Percentiles rank a stretch among this genome's conserved stretches.
Evolutionary conservation across 2,888 invertebrate species (phyloP).

Genomic region (Ophion obscuratus): DNA sequence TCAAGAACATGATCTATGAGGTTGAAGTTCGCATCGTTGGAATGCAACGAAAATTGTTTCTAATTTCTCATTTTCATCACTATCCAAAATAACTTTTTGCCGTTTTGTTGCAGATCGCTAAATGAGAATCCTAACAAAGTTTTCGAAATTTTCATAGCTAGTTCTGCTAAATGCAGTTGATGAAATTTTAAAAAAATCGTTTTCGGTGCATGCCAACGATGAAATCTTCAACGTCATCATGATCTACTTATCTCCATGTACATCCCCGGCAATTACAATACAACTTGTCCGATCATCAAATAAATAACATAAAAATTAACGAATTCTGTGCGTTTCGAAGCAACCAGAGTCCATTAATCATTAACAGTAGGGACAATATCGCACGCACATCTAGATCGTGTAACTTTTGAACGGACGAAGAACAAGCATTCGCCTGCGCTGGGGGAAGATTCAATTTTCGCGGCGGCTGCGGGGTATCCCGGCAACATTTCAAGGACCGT

Average conservation of each 20-base stretch:
- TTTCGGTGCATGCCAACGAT: no score
- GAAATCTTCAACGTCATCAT: no score
- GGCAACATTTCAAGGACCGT: constrained; percentile 46
- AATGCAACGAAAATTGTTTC: no score
- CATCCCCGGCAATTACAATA: neutral
- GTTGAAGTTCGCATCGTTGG: no score
- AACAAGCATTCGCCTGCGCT: neutral
- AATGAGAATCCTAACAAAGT: no score
- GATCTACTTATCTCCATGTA: neutral
- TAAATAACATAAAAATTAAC: neutral
- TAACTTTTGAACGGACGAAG: neutral
- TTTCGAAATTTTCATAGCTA: no score
- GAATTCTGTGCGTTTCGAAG: neutral
- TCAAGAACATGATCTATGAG: neutral
- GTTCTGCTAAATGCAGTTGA: no score
- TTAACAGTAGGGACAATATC: neutral
- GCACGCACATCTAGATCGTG: neutral
- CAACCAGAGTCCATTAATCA: neutral
- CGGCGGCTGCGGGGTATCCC: constrained; percentile 36
- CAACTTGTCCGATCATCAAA: neutral
- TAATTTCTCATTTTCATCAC: no score
- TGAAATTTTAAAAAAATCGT: no score
- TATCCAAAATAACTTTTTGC: no score
- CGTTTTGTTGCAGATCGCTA: no score
- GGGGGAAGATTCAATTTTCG: constrained; percentile 62